A percentile compares a stretch with the other conserved stretches of the same genome.
Conservation (phyloP, 2,888 invertebrate species). For the Xestia sexstrigata region DNA sequence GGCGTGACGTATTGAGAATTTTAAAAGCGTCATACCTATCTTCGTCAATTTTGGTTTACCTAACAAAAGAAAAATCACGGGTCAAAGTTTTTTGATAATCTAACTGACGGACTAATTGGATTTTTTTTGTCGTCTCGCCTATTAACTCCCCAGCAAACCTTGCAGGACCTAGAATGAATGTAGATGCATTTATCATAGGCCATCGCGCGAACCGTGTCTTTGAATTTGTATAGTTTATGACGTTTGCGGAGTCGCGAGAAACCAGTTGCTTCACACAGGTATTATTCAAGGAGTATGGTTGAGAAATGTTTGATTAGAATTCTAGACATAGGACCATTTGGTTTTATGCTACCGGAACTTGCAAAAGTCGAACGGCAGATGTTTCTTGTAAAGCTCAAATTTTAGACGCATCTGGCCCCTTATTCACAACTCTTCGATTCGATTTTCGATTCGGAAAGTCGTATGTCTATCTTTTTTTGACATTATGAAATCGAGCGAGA, state of each 20-base stretch:
- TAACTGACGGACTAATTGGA: too few relatives aligned
- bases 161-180: background rate
- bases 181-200: slow-evolving; percentile 29
- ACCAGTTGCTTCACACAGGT: slow-evolving; percentile 25
- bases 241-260: slow-evolving; percentile 35
- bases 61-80: too few relatives aligned
- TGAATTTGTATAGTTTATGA: slow-evolving; percentile 55
- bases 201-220: slow-evolving; percentile 32
- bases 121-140: too few relatives aligned
- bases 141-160: background rate
- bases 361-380: slow-evolving; percentile 3
- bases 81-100: too few relatives aligned
- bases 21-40: too few relatives aligned
- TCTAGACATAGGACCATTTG: slow-evolving; percentile 1
- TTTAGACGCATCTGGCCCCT: background rate
- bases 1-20: too few relatives aligned
- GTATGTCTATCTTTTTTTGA: too few relatives aligned
- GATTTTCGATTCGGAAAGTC: too few relatives aligned
- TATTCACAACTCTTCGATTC: too few relatives aligned
- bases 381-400: slow-evolving; percentile 10
- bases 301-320: slow-evolving; percentile 13
- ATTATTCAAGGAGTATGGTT: slow-evolving; percentile 27
- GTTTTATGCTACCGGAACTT: background rate
- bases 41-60: too few relatives aligned
- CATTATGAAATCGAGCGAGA: too few relatives aligned